Evolutionary conservation across 2,888 invertebrate genomes (phyloP).

Genomic region (Acrocyrtus sp.): DNA sequence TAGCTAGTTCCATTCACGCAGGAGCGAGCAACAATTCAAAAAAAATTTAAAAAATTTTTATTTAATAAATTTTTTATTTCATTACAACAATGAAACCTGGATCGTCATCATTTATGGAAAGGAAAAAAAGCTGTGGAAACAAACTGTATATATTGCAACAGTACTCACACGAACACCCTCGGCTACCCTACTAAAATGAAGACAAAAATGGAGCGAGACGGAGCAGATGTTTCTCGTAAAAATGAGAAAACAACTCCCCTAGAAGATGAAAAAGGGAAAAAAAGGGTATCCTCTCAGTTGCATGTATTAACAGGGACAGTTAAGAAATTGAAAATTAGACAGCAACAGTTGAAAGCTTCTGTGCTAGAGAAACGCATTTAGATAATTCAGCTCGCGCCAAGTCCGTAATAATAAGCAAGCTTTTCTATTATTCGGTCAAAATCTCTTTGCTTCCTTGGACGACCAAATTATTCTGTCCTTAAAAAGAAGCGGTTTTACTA

Average conservation of each 20-base stretch:
- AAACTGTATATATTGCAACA: background rate
- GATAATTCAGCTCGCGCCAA: background rate
- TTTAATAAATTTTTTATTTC: no score
- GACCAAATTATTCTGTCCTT: no score
- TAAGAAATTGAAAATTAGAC: constrained; percentile 13
- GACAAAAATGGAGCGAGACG: constrained; percentile 23
- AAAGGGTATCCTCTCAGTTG: constrained; percentile 31
- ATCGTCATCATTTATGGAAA: no score
- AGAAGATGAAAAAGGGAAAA: constrained; percentile 12
- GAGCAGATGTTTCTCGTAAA: constrained; percentile 51
- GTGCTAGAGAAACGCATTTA: no score
- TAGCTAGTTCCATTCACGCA: no score
- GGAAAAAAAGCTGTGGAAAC: background rate
- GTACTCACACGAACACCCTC: constrained; percentile 14
- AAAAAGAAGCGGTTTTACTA: no score
- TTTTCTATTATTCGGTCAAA: background rate
- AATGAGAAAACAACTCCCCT: constrained; percentile 8
- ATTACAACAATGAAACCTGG: no score
- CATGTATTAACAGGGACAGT: background rate
- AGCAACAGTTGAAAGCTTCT: background rate
- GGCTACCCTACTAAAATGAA: background rate
- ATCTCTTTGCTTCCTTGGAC: no score
- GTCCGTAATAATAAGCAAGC: no score
- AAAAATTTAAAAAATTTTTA: no score
- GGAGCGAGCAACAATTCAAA: no score